phyloP scores from a whole-genome alignment of 2,797 vertebrate species.

The Hippopotamyrus pictus region DNA sequence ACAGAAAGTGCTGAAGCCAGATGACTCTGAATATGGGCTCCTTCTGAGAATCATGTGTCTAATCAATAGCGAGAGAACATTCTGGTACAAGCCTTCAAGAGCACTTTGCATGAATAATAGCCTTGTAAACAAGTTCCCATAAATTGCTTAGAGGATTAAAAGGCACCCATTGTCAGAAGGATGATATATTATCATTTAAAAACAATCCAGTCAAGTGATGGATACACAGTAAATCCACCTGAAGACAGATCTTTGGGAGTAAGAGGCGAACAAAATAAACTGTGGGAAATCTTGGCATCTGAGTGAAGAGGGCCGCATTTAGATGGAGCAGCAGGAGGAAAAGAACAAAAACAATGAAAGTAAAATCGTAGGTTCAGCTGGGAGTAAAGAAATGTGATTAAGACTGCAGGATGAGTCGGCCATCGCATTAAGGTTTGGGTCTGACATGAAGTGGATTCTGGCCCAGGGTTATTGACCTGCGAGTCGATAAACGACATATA shows the following conservation, averaged over 20 bases:
- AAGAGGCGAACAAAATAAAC: background rate
- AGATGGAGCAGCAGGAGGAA: background rate
- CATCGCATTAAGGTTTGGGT: background rate
- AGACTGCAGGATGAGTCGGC: background rate
- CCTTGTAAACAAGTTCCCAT: background rate
- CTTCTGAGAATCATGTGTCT: background rate
- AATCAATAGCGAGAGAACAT: background rate
- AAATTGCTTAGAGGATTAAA: background rate
- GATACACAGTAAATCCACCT: background rate
- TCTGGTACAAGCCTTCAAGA: background rate
- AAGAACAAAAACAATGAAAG: background rate
- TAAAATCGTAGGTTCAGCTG: background rate
- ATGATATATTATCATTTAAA: background rate
- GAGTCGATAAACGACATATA: background rate
- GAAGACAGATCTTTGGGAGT: background rate
- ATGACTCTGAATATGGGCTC: background rate
- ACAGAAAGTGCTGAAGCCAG: background rate
- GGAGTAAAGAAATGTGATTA: background rate
- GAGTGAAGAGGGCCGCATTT: background rate
- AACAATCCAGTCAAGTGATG: background rate
- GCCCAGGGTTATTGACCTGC: background rate
- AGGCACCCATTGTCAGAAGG: background rate
- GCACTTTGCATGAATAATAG: slow-evolving; percentile 1
- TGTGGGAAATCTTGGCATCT: background rate
- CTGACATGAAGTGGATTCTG: background rate